Evolutionary conservation across 2,888 invertebrate species (phyloP).

Genomic region (Apotomis turbidana): DNA sequence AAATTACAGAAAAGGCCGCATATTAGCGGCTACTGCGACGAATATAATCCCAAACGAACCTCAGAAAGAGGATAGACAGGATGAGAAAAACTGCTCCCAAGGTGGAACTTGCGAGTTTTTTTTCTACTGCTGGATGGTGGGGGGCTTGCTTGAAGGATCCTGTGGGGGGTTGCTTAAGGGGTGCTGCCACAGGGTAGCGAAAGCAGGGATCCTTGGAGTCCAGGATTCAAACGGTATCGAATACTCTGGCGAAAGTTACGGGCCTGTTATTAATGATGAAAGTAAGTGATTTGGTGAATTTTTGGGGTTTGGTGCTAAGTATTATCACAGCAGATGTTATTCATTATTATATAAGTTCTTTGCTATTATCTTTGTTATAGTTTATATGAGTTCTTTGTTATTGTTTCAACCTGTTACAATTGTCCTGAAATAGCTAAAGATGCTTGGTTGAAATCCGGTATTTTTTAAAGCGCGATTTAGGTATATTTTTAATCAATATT

Average conservation of each 20-base stretch:
- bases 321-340: conserved; percentile 8
- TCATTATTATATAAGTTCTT: background rate
- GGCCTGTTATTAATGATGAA: conserved; percentile 90
- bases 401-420: no score
- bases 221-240: conserved; percentile 86
- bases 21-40: conserved; percentile 48
- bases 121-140: conserved; percentile 95
- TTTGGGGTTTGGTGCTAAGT: conserved; percentile 9
- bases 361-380: background rate
- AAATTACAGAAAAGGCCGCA: conserved; percentile 59
- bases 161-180: conserved; percentile 93
- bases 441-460: no score
- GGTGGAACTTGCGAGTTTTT: conserved; percentile 95
- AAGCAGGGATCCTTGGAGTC: conserved; percentile 85
- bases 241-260: conserved; percentile 86
- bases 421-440: no score
- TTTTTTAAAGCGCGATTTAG: no score
- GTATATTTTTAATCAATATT: no score
- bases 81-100: conserved; percentile 85
- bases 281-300: conserved; percentile 83
- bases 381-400: no score
- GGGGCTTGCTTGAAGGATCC: conserved; percentile 92
- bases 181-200: conserved; percentile 92
- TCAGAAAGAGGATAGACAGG: conserved; percentile 57
- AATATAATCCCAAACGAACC: conserved; percentile 43